phyloP scores from a whole-genome alignment of 2,888 invertebrate species.

The Melieria omissa region DNA sequence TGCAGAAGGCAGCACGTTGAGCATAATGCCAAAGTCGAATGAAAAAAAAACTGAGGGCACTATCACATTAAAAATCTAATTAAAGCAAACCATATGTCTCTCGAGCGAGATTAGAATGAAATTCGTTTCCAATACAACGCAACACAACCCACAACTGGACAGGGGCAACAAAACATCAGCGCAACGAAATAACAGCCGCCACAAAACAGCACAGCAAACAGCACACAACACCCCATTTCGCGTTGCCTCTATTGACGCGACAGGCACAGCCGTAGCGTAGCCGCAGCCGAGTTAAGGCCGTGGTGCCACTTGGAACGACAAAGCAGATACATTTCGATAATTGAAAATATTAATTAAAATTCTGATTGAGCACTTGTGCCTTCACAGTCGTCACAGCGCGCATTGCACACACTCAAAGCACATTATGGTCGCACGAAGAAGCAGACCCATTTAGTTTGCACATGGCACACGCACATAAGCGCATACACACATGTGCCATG shows the following conservation, averaged over 20 bases:
- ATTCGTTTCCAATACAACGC: neutral
- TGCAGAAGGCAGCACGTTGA: no score
- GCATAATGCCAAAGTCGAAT: neutral
- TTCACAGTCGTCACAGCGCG: neutral
- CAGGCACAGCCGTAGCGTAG: no score
- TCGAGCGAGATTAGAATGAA: constrained; percentile 9
- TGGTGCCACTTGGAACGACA: constrained; percentile 20
- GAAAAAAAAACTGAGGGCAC: neutral
- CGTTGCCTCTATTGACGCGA: no score
- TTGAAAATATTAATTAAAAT: constrained; percentile 61
- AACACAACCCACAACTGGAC: neutral
- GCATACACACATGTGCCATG: neutral
- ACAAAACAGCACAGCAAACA: no score
- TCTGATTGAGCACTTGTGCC: constrained; percentile 50
- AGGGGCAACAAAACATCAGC: neutral
- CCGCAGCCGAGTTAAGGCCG: neutral
- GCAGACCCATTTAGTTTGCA: neutral
- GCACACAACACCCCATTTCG: no score
- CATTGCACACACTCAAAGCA: neutral
- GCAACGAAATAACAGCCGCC: no score
- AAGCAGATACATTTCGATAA: constrained; percentile 53
- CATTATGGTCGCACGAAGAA: no score
- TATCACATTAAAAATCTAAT: constrained; percentile 27
- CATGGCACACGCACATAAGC: neutral
- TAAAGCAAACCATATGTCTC: constrained; percentile 34